These are phyloP conservation scores for Parnassius mnemosyne DNA, from an alignment of 2,888 invertebrate species.

Conservation along the genomic window DNA sequence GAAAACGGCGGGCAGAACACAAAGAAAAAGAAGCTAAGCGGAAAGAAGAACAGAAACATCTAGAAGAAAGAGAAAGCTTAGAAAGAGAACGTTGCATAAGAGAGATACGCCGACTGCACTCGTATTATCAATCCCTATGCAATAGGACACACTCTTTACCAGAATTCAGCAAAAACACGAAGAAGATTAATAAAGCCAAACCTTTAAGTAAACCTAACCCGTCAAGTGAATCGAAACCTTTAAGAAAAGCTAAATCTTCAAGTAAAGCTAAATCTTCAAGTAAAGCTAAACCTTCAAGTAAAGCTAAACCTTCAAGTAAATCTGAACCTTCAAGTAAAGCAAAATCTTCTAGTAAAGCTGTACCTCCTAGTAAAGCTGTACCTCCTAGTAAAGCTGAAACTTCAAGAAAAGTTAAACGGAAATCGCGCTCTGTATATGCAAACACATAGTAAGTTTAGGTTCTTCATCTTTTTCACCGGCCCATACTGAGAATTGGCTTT, in stretches of 20 bases:
- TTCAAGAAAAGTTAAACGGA: slow-evolving; percentile 8
- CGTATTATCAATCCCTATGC: slow-evolving; percentile 19
- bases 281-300: too few relatives aligned
- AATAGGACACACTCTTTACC: slow-evolving; percentile 14
- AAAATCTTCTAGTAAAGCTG: too few relatives aligned
- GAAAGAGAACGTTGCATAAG: slow-evolving; percentile 23
- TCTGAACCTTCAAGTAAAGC: too few relatives aligned
- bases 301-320: too few relatives aligned
- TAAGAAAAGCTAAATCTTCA: too few relatives aligned
- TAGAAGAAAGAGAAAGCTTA: slow-evolving; percentile 8
- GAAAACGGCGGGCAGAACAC: slow-evolving; percentile 1
- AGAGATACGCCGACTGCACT: slow-evolving; percentile 21
- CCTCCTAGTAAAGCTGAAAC: background rate
- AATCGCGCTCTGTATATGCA: slow-evolving; percentile 4
- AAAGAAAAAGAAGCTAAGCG: background rate
- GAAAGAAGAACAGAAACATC: slow-evolving; percentile 2
- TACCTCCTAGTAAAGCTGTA: too few relatives aligned
- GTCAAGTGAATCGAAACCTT: too few relatives aligned
- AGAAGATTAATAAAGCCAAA: background rate
- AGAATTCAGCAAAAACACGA: slow-evolving; percentile 13
- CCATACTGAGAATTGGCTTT: too few relatives aligned
- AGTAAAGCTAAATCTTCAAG: too few relatives aligned
- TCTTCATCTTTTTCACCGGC: background rate
- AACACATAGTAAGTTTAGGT: slow-evolving; percentile 11
- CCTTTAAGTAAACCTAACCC: background rate